Conservation (phyloP, 1,140 invertebrate genomes). For the Drosophila teissieri region DNA sequence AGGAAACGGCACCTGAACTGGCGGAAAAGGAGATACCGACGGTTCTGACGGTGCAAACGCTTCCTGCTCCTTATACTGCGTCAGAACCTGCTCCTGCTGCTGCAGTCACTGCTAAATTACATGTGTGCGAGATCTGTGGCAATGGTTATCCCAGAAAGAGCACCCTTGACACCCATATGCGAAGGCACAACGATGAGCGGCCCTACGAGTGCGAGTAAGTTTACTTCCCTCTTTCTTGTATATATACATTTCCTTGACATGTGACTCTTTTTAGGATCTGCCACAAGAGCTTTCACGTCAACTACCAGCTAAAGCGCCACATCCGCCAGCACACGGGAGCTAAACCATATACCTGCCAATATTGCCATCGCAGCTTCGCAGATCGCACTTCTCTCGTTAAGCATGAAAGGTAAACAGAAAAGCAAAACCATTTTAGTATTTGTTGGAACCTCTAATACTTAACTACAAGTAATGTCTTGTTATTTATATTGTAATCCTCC, state of each 20-base stretch:
- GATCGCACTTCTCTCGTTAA: slow-evolving; percentile 87
- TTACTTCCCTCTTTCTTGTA: neutral
- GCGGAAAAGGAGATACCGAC: neutral
- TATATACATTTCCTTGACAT: neutral
- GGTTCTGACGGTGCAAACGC: slow-evolving; percentile 9
- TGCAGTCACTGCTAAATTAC: slow-evolving; percentile 23
- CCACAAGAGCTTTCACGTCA: slow-evolving; percentile 70
- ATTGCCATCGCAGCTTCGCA: slow-evolving; percentile 89
- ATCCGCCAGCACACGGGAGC: slow-evolving; percentile 80
- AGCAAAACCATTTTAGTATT: no score
- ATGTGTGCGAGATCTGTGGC: slow-evolving; percentile 78
- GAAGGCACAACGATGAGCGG: slow-evolving; percentile 74
- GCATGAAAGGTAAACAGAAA: slow-evolving; percentile 86
- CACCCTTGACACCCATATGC: slow-evolving; percentile 76
- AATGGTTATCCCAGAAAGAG: slow-evolving; percentile 77
- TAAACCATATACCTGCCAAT: slow-evolving; percentile 88
- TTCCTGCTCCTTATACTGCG: neutral
- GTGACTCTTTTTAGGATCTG: slow-evolving; percentile 61
- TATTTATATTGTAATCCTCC: no score
- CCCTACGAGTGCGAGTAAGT: slow-evolving; percentile 79
- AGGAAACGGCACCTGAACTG: slow-evolving; percentile 6
- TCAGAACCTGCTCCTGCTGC: neutral
- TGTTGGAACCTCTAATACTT: no score
- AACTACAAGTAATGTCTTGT: no score
- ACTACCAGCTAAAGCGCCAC: slow-evolving; percentile 82